Evolutionary conservation across 2,888 invertebrate genomes (phyloP), one percentile per base, ranked within the genome.

Genomic region (Mactromeris polynyma): DNA sequence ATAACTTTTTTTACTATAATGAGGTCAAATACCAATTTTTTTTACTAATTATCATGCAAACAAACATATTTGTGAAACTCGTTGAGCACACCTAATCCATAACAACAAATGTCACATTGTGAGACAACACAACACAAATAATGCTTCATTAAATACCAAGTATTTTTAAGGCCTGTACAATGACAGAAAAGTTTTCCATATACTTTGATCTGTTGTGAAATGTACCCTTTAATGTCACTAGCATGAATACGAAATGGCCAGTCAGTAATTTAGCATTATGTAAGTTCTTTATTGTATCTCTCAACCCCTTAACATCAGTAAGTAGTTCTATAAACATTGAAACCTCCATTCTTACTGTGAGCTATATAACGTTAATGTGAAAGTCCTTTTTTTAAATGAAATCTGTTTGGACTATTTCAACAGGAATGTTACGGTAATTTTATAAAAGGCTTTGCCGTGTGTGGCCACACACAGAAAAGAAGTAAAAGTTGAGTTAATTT

Each of bases 91-190:
- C 58, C 78, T 38, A 36, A 78, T 78, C 21, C 26, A 77, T 78
- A 38, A 84, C 84, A 36, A 84, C 84, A 54, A 84, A 84, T 54
- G 84, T 84, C 78, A 78, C 38, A 83, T 54, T 78, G 36, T 51
- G 77, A 84, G 40, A 46, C 38, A 4, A 38, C 31, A 21, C 38
- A 51, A n/a, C n/a, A n/a, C 36, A 51, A 46, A 51, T 77, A 54
- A 84, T 84, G 84, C 78, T 84, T 84, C 84, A 84, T 84, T 84
- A 38, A 84, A 54, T 84, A 2, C 36, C 21, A 38, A 84, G 78
- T 77, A 84, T 84, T 84, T 54, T 26, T 78, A 51, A 73, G 42
- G 42, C 33, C 58, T 38, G 0, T 31, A 46, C n/a, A 42, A 83
- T 83, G 83, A 83, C 69, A 83, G 40, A 19, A 46, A 42, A 33